Evolutionary conservation across 2,888 invertebrate species (phyloP).

Genomic region (Epinotia nisella): DNA sequence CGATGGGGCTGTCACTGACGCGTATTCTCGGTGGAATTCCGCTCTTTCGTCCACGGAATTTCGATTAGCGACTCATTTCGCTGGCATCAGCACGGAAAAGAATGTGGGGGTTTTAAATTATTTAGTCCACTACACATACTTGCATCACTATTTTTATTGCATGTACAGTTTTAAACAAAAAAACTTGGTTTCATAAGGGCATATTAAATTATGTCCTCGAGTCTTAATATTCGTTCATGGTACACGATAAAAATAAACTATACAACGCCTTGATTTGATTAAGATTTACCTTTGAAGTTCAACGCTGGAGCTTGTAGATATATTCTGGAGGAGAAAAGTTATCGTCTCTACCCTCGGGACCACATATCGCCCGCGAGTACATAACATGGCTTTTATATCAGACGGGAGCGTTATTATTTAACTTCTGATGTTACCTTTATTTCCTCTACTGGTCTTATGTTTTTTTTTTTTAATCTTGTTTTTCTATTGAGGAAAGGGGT

Average conservation of each 20-base stretch:
- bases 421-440: slow-evolving; percentile 20
- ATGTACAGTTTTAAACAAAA: too few species aligned
- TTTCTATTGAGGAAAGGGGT: too few species aligned
- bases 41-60: slow-evolving; percentile 29
- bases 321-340: slow-evolving; percentile 58
- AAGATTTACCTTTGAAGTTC: slow-evolving; percentile 25
- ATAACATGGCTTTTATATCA: slow-evolving; percentile 41
- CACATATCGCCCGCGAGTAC: slow-evolving; percentile 50
- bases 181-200: too few species aligned
- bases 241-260: background rate
- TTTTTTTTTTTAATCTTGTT: too few species aligned
- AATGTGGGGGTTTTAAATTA: slow-evolving; percentile 9
- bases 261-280: slow-evolving; percentile 14
- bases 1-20: slow-evolving; percentile 10
- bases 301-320: slow-evolving; percentile 18
- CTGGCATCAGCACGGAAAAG: slow-evolving; percentile 8
- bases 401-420: slow-evolving; percentile 38
- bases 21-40: slow-evolving; percentile 27
- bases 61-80: slow-evolving; percentile 29
- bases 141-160: background rate
- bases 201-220: background rate
- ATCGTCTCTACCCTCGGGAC: slow-evolving; percentile 57
- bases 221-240: background rate
- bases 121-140: background rate
- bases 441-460: background rate